Evolutionary conservation across 1,140 invertebrate species (phyloP).

Genomic region (Hycleus cichorii): DNA sequence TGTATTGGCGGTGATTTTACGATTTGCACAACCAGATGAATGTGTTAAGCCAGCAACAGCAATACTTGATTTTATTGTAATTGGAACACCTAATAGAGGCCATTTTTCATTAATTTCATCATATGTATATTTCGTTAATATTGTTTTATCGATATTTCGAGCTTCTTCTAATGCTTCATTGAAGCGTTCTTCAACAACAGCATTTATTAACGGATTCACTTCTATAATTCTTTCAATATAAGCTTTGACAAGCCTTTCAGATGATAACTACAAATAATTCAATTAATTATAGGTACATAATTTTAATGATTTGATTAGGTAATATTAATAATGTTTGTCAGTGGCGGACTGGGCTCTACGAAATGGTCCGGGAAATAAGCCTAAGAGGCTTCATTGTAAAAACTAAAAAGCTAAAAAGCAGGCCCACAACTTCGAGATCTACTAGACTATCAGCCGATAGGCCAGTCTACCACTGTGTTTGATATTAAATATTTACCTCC

Average conservation of each 20-base stretch:
- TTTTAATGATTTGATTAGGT: no score
- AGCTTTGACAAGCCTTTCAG: constrained; percentile 53
- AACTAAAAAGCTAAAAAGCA: no score
- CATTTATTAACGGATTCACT: constrained; percentile 67
- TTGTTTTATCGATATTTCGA: constrained; percentile 40
- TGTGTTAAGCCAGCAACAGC: constrained; percentile 46
- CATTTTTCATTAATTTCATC: constrained; percentile 45
- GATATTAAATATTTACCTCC: constrained; percentile 16
- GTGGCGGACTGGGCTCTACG: no score
- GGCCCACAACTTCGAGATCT: no score
- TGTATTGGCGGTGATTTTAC: constrained; percentile 48
- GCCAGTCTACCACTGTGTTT: neutral
- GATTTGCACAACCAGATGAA: constrained; percentile 48
- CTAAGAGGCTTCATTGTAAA: no score
- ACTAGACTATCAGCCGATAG: no score
- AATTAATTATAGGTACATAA: no score
- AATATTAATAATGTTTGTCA: no score
- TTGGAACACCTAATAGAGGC: constrained; percentile 70
- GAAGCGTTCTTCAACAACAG: constrained; percentile 65
- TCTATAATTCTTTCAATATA: constrained; percentile 62
- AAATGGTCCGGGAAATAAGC: no score
- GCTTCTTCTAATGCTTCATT: constrained; percentile 60
- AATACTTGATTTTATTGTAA: constrained; percentile 62
- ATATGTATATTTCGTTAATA: constrained; percentile 40
- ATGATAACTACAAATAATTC: constrained; percentile 44